Evolutionary conservation across 2,888 invertebrate species (phyloP), one percentile per base, ranked within the genome.

Genomic region (Pherbina coryleti): DNA sequence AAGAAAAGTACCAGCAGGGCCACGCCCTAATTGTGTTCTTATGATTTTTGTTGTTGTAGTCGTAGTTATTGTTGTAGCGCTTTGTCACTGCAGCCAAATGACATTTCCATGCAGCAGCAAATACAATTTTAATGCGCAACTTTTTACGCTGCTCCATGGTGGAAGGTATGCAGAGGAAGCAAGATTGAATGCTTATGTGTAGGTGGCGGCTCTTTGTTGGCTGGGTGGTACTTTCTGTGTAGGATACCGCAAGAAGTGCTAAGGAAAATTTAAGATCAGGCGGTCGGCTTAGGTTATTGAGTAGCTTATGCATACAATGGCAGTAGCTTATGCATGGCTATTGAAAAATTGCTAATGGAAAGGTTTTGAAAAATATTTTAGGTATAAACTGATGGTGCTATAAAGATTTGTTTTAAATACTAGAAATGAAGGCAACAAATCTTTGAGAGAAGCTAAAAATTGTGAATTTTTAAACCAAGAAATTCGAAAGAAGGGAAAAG

Each of bases 71-170:
- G 64, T 66, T 74, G 74, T 51, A 22, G 66, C 17, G 11, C 66
- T 31, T 60, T 34, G 49, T 64, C 25, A 37, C 31, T 51, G 62
- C 51, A 62, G 73, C 66, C 53, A 17, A 75, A 66, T 75, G 75
- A 75, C 75, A 75, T 75, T 75, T 75, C 75, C 67, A 75, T 75
- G 75, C 75, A 75, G 75, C 75, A 75, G 67, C 67, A 67, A 60
- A 74, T 51, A 44, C 64, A 57, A 31, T 67, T 75, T 75, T 53
- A 75, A 67, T 75, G 67, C 75, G 66, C 75, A 55, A 31, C 66
- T 66, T 75, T 75, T 67, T 2, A 53, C 7, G 17, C 17, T 28
- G 25, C 19, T 25, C 57, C 25, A 3, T 25, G 31, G n/a, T 31
- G 64, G 64, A 3, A 31, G 57, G 44, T 44, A 7, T 4, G 44